Conservation (phyloP, 2,797 vertebrate genomes). For the Pterois miles region DNA sequence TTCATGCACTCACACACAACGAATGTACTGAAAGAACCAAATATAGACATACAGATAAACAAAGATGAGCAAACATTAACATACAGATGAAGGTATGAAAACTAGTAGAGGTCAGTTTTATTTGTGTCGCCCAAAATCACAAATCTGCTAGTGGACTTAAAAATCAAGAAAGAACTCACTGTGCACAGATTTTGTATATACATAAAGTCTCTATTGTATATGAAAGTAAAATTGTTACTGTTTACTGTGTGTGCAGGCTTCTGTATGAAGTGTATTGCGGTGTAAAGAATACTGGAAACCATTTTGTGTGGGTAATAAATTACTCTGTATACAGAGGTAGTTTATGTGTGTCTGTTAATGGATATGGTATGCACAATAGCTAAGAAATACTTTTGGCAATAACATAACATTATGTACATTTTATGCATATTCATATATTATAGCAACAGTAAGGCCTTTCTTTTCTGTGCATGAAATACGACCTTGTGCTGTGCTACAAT, state of each 20-base stretch:
- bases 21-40: slow-evolving; percentile 18
- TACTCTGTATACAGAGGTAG: background rate
- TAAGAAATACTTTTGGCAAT: background rate
- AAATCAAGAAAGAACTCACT: background rate
- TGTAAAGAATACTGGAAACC: background rate
- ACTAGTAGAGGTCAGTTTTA: background rate
- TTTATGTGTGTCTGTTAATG: background rate
- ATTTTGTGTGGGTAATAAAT: background rate
- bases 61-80: slow-evolving; percentile 9
- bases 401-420: slow-evolving; percentile 1
- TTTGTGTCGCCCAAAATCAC: background rate
- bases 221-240: background rate
- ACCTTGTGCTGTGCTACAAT: background rate
- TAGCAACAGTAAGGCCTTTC: slow-evolving; percentile 6
- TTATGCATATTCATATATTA: background rate
- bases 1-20: background rate
- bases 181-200: background rate
- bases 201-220: background rate
- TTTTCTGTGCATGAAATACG: slow-evolving; percentile 2
- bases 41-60: slow-evolving; percentile 24
- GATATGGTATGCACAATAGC: background rate
- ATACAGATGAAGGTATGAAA: no score
- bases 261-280: background rate
- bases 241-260: background rate
- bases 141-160: background rate